These are phyloP conservation scores for Cheilinus undulatus DNA, from an alignment of 2,113 vertebrate species.

Conservation along the genomic window DNA sequence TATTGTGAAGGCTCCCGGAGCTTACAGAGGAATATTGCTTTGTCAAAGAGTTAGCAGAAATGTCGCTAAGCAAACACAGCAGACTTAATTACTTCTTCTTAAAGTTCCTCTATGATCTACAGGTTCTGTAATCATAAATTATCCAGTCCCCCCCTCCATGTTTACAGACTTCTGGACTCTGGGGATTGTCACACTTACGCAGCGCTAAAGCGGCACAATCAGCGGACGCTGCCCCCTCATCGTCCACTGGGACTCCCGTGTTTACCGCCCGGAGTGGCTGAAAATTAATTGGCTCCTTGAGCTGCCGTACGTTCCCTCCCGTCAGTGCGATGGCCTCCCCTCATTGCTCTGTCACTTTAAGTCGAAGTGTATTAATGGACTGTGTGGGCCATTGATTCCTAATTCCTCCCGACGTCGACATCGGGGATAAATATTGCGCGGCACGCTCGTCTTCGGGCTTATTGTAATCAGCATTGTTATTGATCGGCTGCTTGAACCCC, in stretches of 20 bases:
- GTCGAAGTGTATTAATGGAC: constrained; percentile 83
- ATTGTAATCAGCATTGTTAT: constrained; percentile 90
- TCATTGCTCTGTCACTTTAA: constrained; percentile 76
- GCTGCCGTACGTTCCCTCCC: constrained; percentile 55
- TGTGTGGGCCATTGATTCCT: constrained; percentile 94
- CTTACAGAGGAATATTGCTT: background rate
- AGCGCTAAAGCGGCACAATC: constrained; percentile 35
- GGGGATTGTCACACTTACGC: constrained; percentile 26
- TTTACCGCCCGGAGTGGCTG: constrained; percentile 68
- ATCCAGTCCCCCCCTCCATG: constrained; percentile 11
- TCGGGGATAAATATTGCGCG: constrained; percentile 87
- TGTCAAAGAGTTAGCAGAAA: background rate
- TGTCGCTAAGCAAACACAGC: constrained; percentile 9
- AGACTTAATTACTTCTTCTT: constrained; percentile 18
- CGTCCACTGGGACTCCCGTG: constrained; percentile 55
- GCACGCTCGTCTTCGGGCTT: constrained; percentile 82
- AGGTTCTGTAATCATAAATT: constrained; percentile 26
- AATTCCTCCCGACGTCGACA: constrained; percentile 91
- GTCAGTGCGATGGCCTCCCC: constrained; percentile 58
- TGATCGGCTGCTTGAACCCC: constrained; percentile 84
- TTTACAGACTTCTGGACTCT: constrained; percentile 12
- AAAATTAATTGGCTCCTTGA: constrained; percentile 77
- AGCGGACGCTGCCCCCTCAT: constrained; percentile 22
- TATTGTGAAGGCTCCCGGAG: too few relatives aligned
- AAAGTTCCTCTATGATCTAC: constrained; percentile 4